phyloP scores from a whole-genome alignment of 2,113 vertebrate species.

The Mungos mungo region DNA sequence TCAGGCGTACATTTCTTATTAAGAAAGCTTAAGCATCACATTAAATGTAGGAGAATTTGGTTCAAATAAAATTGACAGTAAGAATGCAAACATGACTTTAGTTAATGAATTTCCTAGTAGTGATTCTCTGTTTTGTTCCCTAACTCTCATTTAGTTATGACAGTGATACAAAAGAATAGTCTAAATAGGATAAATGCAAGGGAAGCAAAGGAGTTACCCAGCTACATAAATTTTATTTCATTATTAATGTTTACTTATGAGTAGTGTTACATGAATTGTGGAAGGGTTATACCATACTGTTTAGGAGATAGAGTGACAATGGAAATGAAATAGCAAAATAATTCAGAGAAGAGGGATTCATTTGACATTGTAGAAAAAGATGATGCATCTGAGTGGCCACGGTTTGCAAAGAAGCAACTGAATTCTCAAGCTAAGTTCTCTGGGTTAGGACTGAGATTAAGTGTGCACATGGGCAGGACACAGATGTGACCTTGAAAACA shows the following conservation, averaged over 20 bases:
- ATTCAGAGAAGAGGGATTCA: background rate
- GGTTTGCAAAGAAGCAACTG: background rate
- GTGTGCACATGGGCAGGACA: background rate
- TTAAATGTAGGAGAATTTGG: background rate
- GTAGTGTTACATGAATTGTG: background rate
- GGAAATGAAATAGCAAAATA: background rate
- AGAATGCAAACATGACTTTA: background rate
- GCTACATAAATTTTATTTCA: background rate
- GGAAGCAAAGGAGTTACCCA: background rate
- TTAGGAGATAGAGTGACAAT: background rate
- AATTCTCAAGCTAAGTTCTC: background rate
- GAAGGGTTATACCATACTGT: background rate
- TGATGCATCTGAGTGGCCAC: background rate
- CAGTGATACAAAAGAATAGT: background rate
- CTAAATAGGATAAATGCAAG: background rate
- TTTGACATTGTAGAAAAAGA: background rate
- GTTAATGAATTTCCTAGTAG: background rate
- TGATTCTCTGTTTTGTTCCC: background rate
- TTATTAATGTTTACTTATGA: background rate
- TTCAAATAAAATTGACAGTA: conserved; percentile 8
- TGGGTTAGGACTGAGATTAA: background rate
- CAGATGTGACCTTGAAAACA: background rate
- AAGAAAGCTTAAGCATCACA: background rate
- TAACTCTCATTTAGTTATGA: background rate
- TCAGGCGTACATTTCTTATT: background rate